These are phyloP conservation scores for Ophonus ardosiacus DNA, from an alignment of 2,888 invertebrate species.

Conservation along the genomic window DNA sequence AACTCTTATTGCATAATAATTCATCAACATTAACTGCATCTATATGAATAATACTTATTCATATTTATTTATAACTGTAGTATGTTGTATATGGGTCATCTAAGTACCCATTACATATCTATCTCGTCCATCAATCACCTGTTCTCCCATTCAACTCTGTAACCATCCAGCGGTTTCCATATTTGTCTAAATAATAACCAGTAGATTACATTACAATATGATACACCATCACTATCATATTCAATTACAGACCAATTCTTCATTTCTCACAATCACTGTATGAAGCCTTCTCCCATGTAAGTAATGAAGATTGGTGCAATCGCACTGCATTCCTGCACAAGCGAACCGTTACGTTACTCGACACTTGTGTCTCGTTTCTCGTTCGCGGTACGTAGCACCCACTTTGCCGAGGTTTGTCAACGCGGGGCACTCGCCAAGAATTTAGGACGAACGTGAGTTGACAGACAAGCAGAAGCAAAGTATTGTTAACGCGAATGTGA, in stretches of 20 bases:
- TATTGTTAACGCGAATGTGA: not conserved
- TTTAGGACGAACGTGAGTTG: not conserved
- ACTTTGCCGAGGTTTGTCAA: not conserved
- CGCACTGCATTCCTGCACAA: conserved; percentile 52
- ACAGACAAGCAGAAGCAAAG: not conserved
- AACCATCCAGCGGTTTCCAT: too few relatives aligned
- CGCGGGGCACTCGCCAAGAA: not conserved
- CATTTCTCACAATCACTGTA: not conserved
- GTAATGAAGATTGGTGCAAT: conserved; percentile 57
- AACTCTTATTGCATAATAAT: too few relatives aligned
- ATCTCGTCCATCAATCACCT: too few relatives aligned
- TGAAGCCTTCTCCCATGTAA: not conserved
- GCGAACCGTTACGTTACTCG: conserved; percentile 50
- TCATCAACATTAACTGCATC: too few relatives aligned
- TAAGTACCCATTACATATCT: too few relatives aligned
- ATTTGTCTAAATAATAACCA: too few relatives aligned
- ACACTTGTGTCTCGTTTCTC: not conserved
- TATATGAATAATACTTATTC: too few relatives aligned
- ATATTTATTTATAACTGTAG: too few relatives aligned
- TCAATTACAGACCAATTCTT: not conserved
- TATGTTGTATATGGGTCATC: too few relatives aligned
- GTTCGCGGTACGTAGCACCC: not conserved
- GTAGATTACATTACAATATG: too few relatives aligned
- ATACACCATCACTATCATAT: too few relatives aligned
- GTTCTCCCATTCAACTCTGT: too few relatives aligned